Conservation (phyloP, 2,888 invertebrate species). For the Bhutanitis thaidina region DNA sequence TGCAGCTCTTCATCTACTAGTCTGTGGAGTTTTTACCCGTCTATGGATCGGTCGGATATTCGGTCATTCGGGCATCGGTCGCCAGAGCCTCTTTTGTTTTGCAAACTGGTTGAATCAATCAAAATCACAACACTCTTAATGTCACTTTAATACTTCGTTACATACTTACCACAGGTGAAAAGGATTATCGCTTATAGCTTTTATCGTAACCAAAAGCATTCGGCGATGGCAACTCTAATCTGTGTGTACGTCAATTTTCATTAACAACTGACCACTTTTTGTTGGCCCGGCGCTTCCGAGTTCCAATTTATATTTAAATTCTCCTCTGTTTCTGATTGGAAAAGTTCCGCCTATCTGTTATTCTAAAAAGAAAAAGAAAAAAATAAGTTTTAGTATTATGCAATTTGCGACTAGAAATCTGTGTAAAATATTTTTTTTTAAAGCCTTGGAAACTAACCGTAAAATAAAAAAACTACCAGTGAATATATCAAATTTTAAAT, state of each 20-base stretch:
- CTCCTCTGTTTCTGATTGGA: constrained; percentile 40
- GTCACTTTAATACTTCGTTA: too few species aligned
- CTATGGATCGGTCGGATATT: too few species aligned
- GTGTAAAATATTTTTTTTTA: background rate
- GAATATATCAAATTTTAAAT: too few species aligned
- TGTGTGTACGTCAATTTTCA: constrained; percentile 64
- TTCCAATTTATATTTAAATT: constrained; percentile 52
- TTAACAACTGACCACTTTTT: constrained; percentile 56
- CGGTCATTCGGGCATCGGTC: too few species aligned
- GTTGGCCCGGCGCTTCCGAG: constrained; percentile 38
- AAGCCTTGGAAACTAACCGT: too few species aligned
- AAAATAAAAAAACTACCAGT: too few species aligned
- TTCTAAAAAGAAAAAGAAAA: constrained; percentile 21
- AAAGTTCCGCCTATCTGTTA: constrained; percentile 40
- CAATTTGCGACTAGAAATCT: constrained; percentile 12
- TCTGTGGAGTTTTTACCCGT: too few species aligned
- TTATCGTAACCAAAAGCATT: constrained; percentile 24
- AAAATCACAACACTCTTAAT: too few species aligned
- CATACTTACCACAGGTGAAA: too few species aligned
- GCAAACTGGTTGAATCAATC: too few species aligned
- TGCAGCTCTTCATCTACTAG: too few species aligned
- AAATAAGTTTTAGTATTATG: constrained; percentile 17
- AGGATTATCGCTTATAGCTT: constrained; percentile 22
- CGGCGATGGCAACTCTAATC: constrained; percentile 47
- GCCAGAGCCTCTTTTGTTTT: too few species aligned